Conservation (phyloP, 1,140 invertebrate species). For the Hylaeus volcanicus region DNA sequence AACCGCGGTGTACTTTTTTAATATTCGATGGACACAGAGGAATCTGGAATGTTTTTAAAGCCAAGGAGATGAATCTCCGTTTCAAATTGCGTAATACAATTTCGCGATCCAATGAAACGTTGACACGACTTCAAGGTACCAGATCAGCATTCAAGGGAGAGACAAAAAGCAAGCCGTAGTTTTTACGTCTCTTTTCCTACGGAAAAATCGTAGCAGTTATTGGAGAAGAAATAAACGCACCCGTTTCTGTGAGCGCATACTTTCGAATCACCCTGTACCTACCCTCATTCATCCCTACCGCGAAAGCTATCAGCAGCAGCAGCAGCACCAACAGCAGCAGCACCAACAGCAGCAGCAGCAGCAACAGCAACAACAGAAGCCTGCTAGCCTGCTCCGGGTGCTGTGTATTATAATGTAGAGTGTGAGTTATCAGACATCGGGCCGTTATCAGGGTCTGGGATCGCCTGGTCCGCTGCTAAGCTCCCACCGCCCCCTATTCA, state of each 20-base stretch:
- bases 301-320: constrained; percentile 30
- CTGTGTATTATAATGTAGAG: constrained; percentile 77
- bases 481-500: constrained; percentile 62
- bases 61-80: too few species aligned
- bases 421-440: constrained; percentile 78
- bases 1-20: background rate
- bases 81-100: too few species aligned
- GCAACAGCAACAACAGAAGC: constrained; percentile 48
- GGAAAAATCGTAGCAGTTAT: background rate
- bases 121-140: too few species aligned
- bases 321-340: constrained; percentile 36
- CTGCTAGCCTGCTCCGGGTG: constrained; percentile 56
- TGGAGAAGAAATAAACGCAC: background rate
- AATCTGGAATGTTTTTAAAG: too few species aligned
- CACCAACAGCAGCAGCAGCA: constrained; percentile 53
- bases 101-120: too few species aligned
- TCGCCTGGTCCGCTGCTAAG: constrained; percentile 76
- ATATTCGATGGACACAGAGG: too few species aligned
- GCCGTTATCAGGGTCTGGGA: constrained; percentile 74
- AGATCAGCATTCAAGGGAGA: background rate
- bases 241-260: constrained; percentile 1
- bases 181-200: background rate
- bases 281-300: constrained; percentile 29
- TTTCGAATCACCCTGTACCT: constrained; percentile 56
- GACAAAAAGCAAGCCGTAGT: background rate